These are phyloP conservation scores for Melanotaenia maccullochi DNA, from an alignment of 2,797 vertebrate species.

Conservation along the genomic window DNA sequence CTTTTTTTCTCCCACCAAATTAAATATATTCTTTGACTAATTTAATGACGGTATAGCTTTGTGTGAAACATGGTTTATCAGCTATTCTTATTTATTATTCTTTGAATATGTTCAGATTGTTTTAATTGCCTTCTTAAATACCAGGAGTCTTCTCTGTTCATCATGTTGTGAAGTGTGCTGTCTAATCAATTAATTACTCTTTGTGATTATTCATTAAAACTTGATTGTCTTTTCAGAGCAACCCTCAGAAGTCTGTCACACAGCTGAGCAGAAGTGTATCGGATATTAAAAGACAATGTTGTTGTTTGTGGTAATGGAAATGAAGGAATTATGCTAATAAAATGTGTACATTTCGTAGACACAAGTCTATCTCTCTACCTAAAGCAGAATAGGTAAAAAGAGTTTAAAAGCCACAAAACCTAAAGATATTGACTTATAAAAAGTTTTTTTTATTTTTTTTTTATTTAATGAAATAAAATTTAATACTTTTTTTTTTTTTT, in stretches of 20 bases:
- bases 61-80: neutral
- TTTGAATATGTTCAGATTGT: slow-evolving; percentile 45
- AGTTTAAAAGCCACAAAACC: neutral
- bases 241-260: slow-evolving; percentile 16
- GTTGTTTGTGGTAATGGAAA: slow-evolving; percentile 24
- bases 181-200: slow-evolving; percentile 57
- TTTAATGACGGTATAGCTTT: slow-evolving; percentile 22
- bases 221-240: slow-evolving; percentile 47
- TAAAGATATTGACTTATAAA: neutral
- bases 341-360: slow-evolving; percentile 15
- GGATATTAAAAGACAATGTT: slow-evolving; percentile 24
- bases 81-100: slow-evolving; percentile 7
- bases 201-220: slow-evolving; percentile 59
- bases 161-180: slow-evolving; percentile 38
- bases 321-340: neutral
- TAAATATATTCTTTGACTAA: slow-evolving; percentile 6
- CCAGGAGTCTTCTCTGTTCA: slow-evolving; percentile 23
- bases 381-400: neutral
- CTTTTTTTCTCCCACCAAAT: neutral
- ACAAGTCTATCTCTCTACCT: neutral
- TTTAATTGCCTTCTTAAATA: slow-evolving; percentile 58
- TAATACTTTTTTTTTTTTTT: too few species aligned
- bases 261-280: slow-evolving; percentile 21
- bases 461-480: too few species aligned
- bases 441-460: too few species aligned